Conservation (phyloP, 2,113 vertebrate genomes). For the Aleadryas rufinucha region DNA sequence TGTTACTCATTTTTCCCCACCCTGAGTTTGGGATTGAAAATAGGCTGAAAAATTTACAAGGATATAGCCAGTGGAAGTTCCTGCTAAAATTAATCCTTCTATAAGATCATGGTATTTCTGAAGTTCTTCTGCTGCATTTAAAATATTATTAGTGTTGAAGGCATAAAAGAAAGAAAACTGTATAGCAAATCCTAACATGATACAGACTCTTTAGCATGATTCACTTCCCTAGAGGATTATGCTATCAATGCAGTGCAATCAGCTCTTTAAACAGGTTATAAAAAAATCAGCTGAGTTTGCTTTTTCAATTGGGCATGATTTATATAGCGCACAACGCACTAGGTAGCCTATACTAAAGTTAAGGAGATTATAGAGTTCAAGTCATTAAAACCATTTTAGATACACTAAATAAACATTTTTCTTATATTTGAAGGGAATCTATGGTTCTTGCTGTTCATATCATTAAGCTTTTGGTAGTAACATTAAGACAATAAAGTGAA, state of each 20-base stretch:
- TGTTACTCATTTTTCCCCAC: not conserved
- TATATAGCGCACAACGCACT: not conserved
- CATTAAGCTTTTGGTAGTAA: not conserved
- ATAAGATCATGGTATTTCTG: not conserved
- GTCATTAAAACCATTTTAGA: not conserved
- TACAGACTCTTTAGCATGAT: not conserved
- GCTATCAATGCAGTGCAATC: not conserved
- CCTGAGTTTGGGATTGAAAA: not conserved
- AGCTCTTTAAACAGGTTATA: not conserved
- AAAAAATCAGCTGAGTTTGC: not conserved
- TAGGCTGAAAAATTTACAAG: not conserved
- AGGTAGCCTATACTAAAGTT: not conserved
- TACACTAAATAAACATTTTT: not conserved
- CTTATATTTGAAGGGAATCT: not conserved
- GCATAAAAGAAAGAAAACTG: not conserved
- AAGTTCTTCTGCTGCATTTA: not conserved
- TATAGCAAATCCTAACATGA: not conserved
- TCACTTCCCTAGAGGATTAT: not conserved
- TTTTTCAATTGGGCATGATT: not conserved
- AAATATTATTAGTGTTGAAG: not conserved
- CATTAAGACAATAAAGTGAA: not conserved
- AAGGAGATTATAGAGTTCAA: not conserved
- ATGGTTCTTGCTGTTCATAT: not conserved
- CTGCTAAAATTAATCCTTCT: not conserved
- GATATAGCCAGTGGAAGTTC: not conserved